These are phyloP conservation scores for Doryteuthis pealeii DNA, from an alignment of 1,140 invertebrate species.

Conservation along the genomic window DNA sequence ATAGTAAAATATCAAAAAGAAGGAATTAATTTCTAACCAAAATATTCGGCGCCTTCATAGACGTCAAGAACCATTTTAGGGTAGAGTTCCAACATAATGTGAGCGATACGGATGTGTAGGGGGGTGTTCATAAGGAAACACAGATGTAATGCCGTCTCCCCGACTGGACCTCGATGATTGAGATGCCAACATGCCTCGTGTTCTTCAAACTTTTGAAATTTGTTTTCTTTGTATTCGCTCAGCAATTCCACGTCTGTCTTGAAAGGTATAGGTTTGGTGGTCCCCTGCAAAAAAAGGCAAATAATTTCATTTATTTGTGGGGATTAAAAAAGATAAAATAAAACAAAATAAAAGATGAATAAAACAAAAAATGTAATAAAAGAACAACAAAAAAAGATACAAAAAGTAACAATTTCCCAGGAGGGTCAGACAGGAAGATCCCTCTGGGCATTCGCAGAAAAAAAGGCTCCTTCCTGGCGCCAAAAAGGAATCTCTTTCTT, in stretches of 20 bases:
- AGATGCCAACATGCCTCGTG: slow-evolving; percentile 85
- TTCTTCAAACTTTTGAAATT: slow-evolving; percentile 43
- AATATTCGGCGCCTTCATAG: slow-evolving; percentile 96
- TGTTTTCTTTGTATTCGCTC: slow-evolving; percentile 41
- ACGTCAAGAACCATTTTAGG: slow-evolving; percentile 89
- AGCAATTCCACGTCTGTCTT: slow-evolving; percentile 41
- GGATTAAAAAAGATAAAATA: slow-evolving; percentile 7
- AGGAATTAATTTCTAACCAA: slow-evolving; percentile 65
- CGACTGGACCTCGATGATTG: slow-evolving; percentile 90
- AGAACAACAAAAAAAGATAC: neutral
- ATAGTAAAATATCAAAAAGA: too few relatives aligned
- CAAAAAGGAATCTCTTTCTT: too few relatives aligned
- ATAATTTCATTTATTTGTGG: slow-evolving; percentile 9
- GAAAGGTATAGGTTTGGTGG: slow-evolving; percentile 19
- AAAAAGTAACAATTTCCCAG: too few relatives aligned
- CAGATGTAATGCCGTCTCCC: slow-evolving; percentile 92
- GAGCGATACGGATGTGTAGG: slow-evolving; percentile 78
- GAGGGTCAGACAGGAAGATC: too few relatives aligned
- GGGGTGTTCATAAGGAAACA: slow-evolving; percentile 93
- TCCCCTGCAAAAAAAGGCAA: slow-evolving; percentile 26
- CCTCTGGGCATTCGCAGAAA: too few relatives aligned
- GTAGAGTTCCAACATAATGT: slow-evolving; percentile 86
- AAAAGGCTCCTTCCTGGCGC: too few relatives aligned
- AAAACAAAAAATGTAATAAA: too few relatives aligned
- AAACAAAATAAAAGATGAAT: neutral